Conservation (phyloP, 2,113 vertebrate genomes). For the Dicerorhinus sumatrensis region DNA sequence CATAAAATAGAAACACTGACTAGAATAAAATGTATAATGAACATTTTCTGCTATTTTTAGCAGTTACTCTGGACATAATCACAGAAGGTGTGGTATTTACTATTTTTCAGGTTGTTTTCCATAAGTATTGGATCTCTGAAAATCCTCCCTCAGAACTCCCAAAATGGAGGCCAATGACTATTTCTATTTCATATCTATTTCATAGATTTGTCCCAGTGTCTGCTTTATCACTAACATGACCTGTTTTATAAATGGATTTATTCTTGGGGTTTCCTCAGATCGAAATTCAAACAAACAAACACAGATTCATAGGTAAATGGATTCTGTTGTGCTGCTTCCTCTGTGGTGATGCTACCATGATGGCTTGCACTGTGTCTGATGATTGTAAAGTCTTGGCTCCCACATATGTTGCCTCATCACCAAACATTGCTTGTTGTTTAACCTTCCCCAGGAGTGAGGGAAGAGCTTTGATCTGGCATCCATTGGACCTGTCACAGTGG, state of each 20-base stretch:
- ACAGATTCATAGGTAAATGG: constrained; percentile 48
- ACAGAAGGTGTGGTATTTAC: constrained; percentile 23
- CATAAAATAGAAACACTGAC: not conserved
- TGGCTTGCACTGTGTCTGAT: not conserved
- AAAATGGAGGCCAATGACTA: constrained; percentile 71
- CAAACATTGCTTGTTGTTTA: not conserved
- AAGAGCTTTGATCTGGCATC: not conserved
- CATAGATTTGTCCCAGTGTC: constrained; percentile 74
- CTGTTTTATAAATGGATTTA: constrained; percentile 80
- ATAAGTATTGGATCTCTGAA: constrained; percentile 39
- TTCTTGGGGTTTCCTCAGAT: constrained; percentile 65
- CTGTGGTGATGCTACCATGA: accelerated
- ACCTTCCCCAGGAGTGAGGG: not conserved
- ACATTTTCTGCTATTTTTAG: not conserved
- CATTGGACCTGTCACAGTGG: not conserved
- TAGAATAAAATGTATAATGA: not conserved
- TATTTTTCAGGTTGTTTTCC: constrained; percentile 72
- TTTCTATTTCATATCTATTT: too few relatives aligned
- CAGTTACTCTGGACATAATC: not conserved
- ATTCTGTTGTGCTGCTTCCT: not conserved
- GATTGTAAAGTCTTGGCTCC: not conserved
- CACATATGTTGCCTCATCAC: not conserved
- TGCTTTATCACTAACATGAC: constrained; percentile 76
- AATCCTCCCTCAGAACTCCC: constrained; percentile 74
- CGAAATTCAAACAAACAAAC: constrained; percentile 7